phyloP scores from a whole-genome alignment of 2,113 vertebrate genomes.

The Pampusana beccarii region DNA sequence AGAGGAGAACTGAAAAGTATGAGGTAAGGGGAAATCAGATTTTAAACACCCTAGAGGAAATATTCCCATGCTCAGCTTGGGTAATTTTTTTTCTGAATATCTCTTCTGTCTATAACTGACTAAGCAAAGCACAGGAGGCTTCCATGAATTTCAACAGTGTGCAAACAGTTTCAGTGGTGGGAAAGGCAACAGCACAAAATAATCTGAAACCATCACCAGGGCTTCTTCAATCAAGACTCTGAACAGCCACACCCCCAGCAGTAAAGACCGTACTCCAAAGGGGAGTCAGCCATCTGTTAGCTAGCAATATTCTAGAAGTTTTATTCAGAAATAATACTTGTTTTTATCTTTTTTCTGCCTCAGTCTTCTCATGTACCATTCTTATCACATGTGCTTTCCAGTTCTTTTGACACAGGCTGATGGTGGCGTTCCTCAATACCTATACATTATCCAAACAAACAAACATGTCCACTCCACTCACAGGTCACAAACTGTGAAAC shows the following conservation, averaged over 20 bases:
- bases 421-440: neutral
- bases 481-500: neutral
- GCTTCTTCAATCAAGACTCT: neutral
- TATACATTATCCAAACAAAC: neutral
- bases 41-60: neutral
- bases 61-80: neutral
- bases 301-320: neutral
- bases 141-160: neutral
- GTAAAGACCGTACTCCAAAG: neutral
- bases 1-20: neutral
- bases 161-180: neutral
- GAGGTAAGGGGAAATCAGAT: neutral
- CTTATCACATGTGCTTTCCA: neutral
- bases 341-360: neutral
- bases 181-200: neutral
- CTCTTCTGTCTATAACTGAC: neutral
- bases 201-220: neutral
- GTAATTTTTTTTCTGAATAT: neutral
- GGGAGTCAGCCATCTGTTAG: neutral
- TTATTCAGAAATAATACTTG: neutral
- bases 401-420: neutral
- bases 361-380: neutral
- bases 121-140: neutral
- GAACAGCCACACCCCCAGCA: neutral
- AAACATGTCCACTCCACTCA: neutral